Base-by-base conservation (phyloP, 2,113 vertebrate species). In the Camelus dromedarius region DNA sequence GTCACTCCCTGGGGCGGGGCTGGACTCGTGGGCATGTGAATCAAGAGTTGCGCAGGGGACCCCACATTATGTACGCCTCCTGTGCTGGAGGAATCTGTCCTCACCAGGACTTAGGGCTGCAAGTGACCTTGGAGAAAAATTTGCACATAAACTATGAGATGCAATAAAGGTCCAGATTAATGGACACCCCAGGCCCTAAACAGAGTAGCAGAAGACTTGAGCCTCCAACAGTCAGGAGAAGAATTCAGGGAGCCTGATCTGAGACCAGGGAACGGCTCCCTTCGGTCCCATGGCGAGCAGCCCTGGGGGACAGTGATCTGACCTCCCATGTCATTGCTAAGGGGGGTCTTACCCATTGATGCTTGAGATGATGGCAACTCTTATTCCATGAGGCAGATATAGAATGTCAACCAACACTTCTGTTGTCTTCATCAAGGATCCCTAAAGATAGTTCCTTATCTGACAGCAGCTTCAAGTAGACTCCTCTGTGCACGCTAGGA, bases 341-440 rank as follows among this genome's bases (percentile, higher is more conserved):
- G 67, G 5, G 28, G 22, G 16, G 5, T 2, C 8, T 69, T 52
- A 16, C 9, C 13, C 50, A 52, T 2, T 62, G 8, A 20, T 30
- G 48, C 50, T 60, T 35, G 10, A 20, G 46, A 16, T 5, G 24
- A 4, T 0, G 11, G n/a, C 16, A 56, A 9, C 19, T 72, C 35
- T 22, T 20, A 19, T 14, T 48, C 6, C 15, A 3, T 1, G 46
- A 10, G 9, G 10, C 35, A 7, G 38, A 48, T 15, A 6, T 0
- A 8, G 15, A 54, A 11, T 58, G 35, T 83, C 52, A 56, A 24
- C 32, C 66, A 15, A 6, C 6, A 6, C 5, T 70, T 56, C 2
- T 22, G 28, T 2, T 32, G 73, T 60, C 14, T n/a, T 92, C 30
- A 12, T 20, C 3, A 19, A 3, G 30, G 4, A 32, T 56, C 5